A percentile compares a stretch with the other conserved stretches of the same genome.
Conservation (phyloP, 2,888 invertebrate species). For the Meganola albula region DNA sequence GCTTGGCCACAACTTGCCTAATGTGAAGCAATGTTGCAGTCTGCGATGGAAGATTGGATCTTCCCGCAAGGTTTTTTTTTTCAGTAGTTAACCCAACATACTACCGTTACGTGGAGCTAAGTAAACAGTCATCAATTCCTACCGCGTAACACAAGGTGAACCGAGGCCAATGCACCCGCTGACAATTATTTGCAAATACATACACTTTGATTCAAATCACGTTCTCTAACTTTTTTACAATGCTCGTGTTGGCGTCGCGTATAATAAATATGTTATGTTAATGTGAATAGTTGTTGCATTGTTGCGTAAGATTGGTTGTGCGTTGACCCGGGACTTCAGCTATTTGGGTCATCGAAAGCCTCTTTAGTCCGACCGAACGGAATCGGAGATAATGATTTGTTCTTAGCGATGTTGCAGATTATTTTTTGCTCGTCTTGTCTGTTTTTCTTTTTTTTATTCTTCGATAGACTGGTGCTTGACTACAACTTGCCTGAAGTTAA, state of each 20-base stretch:
- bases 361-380: too few relatives aligned
- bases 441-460: too few relatives aligned
- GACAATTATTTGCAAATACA: constrained; percentile 63
- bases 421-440: too few relatives aligned
- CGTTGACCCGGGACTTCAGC: constrained; percentile 23
- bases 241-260: constrained; percentile 42
- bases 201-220: constrained; percentile 52
- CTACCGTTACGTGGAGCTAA: constrained; percentile 29
- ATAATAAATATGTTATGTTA: constrained; percentile 53
- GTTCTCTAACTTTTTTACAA: constrained; percentile 44
- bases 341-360: constrained; percentile 31
- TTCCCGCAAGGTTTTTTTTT: too few relatives aligned
- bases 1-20: too few relatives aligned
- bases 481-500: too few relatives aligned
- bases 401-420: too few relatives aligned
- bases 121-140: constrained; percentile 35
- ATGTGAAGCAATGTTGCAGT: too few relatives aligned
- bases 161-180: constrained; percentile 55
- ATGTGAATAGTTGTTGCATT: constrained; percentile 47
- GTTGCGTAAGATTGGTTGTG: constrained; percentile 46
- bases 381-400: too few relatives aligned
- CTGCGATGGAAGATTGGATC: too few relatives aligned
- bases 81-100: constrained; percentile 18
- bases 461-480: too few relatives aligned
- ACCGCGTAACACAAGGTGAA: constrained; percentile 63